phyloP scores from a whole-genome alignment of 2,797 vertebrate genomes.

The Coluber constrictor region DNA sequence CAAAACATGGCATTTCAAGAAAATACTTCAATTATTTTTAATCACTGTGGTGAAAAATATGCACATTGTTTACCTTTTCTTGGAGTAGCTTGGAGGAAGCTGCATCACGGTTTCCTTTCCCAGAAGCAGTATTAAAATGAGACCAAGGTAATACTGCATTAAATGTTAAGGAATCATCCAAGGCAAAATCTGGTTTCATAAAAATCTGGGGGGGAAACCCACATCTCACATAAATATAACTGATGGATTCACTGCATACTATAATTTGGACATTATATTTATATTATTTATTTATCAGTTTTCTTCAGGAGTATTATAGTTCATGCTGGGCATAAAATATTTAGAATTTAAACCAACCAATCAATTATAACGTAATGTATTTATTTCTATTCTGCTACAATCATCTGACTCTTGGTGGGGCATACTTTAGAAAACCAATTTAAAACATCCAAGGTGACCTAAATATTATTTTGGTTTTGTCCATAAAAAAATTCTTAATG shows the following conservation, averaged over 20 bases:
- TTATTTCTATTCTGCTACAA: not conserved
- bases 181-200: constrained; percentile 94
- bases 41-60: not conserved
- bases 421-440: not conserved
- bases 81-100: constrained; percentile 94
- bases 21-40: not conserved
- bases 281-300: not conserved
- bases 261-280: not conserved
- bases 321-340: not conserved
- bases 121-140: constrained; percentile 90
- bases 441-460: not conserved
- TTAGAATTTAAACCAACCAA: not conserved
- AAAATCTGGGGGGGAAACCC: constrained; percentile 82
- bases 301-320: not conserved
- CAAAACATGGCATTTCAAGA: not conserved
- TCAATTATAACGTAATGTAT: not conserved
- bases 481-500: not conserved
- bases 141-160: constrained; percentile 94
- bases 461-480: not conserved
- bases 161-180: constrained; percentile 93
- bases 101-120: constrained; percentile 86
- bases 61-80: constrained; percentile 83
- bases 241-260: not conserved
- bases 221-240: not conserved
- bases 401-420: not conserved